Percentiles rank a stretch among this genome's conserved stretches.
Evolutionary conservation across 2,888 invertebrate genomes (phyloP).

Genomic region (Acleris holmiana): DNA sequence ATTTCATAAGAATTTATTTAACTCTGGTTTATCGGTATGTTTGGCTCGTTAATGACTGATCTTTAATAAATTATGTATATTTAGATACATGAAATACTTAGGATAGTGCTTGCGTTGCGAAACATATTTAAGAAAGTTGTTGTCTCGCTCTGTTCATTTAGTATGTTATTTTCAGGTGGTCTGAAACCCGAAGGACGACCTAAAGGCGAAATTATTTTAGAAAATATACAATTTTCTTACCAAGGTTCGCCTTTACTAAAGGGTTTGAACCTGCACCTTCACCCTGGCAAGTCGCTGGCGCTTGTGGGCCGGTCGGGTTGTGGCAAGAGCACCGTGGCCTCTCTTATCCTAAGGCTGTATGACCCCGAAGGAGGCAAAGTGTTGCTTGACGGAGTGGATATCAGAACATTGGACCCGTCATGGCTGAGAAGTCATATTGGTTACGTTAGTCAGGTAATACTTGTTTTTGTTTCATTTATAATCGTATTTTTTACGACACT

Average conservation of each 20-base stretch:
- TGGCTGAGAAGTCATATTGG: constrained; percentile 95
- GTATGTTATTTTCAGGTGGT: constrained; percentile 80
- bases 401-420: constrained; percentile 89
- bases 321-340: constrained; percentile 96
- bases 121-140: no score
- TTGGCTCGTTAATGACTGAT: no score
- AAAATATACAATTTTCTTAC: constrained; percentile 90
- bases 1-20: no score
- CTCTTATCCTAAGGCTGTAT: constrained; percentile 93
- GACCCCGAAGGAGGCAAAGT: constrained; percentile 91
- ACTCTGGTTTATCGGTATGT: no score
- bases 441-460: constrained; percentile 91
- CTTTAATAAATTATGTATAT: no score
- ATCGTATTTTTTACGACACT: no score
- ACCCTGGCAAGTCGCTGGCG: constrained; percentile 90
- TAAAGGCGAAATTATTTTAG: constrained; percentile 89
- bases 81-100: no score
- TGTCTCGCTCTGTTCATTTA: no score
- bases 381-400: constrained; percentile 90
- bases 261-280: constrained; percentile 87
- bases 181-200: constrained; percentile 80
- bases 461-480: not conserved
- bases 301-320: constrained; percentile 96
- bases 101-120: no score
- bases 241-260: constrained; percentile 85